Evolutionary conservation across 2,113 vertebrate genomes (phyloP).

Genomic region (Lampris megalopsis): DNA sequence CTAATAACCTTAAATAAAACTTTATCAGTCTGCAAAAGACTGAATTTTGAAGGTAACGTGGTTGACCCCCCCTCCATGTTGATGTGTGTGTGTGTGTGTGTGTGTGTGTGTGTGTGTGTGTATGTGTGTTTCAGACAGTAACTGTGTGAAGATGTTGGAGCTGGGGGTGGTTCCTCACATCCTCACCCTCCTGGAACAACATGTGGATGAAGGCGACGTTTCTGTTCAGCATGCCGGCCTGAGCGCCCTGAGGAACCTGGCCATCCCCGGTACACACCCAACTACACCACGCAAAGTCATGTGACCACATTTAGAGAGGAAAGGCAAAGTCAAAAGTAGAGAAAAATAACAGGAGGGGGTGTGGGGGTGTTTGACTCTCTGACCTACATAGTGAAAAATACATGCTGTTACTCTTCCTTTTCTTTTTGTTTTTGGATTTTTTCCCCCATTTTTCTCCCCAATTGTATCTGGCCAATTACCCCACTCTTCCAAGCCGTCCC

Average conservation of each 20-base stretch:
- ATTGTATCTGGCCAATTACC: no score
- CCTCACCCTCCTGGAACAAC: conserved; percentile 87
- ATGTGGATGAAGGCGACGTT: conserved; percentile 83
- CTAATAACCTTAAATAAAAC: no score
- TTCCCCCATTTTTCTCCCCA: no score
- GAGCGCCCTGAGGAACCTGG: conserved; percentile 88
- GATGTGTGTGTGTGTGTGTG: conserved; percentile 12
- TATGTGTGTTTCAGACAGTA: conserved; percentile 80
- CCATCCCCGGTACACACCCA: conserved; percentile 83
- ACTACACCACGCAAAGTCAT: neutral
- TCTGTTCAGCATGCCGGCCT: conserved; percentile 89
- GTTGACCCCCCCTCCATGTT: neutral
- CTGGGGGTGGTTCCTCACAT: conserved; percentile 87
- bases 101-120: neutral
- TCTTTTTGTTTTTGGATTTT: no score
- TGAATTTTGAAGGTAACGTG: neutral
- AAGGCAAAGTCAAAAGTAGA: neutral
- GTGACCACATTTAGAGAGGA: neutral
- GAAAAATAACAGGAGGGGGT: no score
- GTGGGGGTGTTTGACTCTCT: no score
- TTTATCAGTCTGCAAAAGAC: no score
- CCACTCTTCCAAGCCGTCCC: no score
- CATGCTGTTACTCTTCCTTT: no score
- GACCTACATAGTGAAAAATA: no score
- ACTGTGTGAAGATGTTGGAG: conserved; percentile 88